A percentile compares a stretch with the other conserved stretches of the same genome.
These are phyloP conservation scores for Drosophila buzzatii DNA, from an alignment of 2,888 invertebrate genomes.

Conservation along the genomic window DNA sequence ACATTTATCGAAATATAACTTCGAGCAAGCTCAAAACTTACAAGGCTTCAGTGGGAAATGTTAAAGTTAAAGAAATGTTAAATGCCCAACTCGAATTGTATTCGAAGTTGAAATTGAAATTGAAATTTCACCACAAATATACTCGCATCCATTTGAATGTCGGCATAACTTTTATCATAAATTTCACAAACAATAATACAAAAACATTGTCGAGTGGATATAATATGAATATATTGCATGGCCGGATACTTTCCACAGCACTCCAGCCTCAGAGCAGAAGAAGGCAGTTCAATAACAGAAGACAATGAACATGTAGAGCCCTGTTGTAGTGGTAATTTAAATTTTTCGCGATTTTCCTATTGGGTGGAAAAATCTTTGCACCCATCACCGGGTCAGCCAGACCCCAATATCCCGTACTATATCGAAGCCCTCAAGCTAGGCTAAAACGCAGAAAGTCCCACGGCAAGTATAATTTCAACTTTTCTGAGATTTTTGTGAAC, in stretches of 20 bases:
- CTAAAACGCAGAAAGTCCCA: constrained; percentile 31
- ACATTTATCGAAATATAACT: not conserved
- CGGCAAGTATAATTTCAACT: constrained; percentile 64
- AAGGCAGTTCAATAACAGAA: constrained; percentile 42
- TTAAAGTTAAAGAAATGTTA: constrained; percentile 14
- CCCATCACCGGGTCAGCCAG: constrained; percentile 8
- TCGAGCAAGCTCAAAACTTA: not conserved
- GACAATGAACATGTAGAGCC: constrained; percentile 36
- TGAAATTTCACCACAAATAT: constrained; percentile 25
- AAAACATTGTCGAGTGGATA: constrained; percentile 31
- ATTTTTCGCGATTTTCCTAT: constrained; percentile 17
- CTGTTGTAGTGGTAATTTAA: constrained; percentile 22
- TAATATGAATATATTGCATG: constrained; percentile 61
- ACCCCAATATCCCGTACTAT: not conserved
- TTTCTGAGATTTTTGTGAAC: constrained; percentile 43
- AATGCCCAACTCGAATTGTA: constrained; percentile 15
- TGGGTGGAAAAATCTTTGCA: constrained; percentile 14
- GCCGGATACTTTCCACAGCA: not conserved
- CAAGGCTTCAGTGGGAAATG: not conserved
- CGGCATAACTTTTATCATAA: constrained; percentile 70
- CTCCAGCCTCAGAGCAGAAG: not conserved
- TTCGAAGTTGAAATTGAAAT: constrained; percentile 36
- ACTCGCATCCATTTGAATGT: constrained; percentile 35
- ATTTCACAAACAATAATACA: constrained; percentile 47
- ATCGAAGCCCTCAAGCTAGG: constrained; percentile 1